Evolutionary conservation across 2,113 vertebrate genomes (phyloP).

Genomic region (Myxocyprinus asiaticus): DNA sequence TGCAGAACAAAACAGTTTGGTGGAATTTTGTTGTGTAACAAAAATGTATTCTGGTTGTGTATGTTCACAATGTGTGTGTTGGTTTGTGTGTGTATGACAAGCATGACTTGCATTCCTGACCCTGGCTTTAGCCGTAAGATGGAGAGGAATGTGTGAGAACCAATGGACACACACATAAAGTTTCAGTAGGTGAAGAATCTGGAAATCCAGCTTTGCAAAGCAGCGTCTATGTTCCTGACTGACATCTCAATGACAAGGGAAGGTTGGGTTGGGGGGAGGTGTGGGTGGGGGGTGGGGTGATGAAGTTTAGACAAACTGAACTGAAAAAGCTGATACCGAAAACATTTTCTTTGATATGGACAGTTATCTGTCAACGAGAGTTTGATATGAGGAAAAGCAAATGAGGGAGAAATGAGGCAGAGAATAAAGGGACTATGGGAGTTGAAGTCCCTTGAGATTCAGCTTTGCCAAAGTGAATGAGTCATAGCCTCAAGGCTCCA

Average conservation of each 20-base stretch:
- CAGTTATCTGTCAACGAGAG: slow-evolving; percentile 34
- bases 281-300: background rate
- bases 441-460: slow-evolving; percentile 50
- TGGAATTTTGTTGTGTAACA: background rate
- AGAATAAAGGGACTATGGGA: slow-evolving; percentile 49
- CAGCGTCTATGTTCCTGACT: slow-evolving; percentile 42
- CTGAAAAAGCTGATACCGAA: slow-evolving; percentile 22
- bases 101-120: slow-evolving; percentile 12
- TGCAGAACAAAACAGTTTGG: too few relatives aligned
- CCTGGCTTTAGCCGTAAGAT: slow-evolving; percentile 41
- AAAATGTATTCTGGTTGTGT: background rate
- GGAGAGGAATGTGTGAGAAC: slow-evolving; percentile 34
- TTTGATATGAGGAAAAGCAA: slow-evolving; percentile 42
- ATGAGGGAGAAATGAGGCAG: slow-evolving; percentile 43
- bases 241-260: slow-evolving; percentile 38
- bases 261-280: too few relatives aligned
- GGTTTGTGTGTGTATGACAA: slow-evolving; percentile 12
- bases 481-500: background rate
- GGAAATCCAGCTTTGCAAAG: slow-evolving; percentile 37
- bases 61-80: slow-evolving; percentile 5
- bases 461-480: slow-evolving; percentile 50
- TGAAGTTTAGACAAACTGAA: slow-evolving; percentile 18
- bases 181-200: slow-evolving; percentile 47
- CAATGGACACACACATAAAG: slow-evolving; percentile 22
- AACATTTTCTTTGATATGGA: slow-evolving; percentile 32